Evolutionary conservation across 2,888 invertebrate species (phyloP).

Genomic region (Sesia apiformis): DNA sequence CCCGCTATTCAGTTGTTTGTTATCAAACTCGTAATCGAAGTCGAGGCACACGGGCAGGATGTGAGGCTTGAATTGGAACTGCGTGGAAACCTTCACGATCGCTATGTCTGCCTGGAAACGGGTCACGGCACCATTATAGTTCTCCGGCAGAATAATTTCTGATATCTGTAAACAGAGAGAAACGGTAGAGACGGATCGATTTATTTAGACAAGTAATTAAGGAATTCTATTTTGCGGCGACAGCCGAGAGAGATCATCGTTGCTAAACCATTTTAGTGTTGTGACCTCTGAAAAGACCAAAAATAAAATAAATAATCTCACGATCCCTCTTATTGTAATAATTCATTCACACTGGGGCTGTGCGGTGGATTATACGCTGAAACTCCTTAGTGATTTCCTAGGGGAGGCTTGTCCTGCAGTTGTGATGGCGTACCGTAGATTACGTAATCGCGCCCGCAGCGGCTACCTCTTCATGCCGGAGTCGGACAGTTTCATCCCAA

Average conservation of each 20-base stretch:
- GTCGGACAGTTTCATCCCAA: slow-evolving; percentile 93
- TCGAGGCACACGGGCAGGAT: background rate
- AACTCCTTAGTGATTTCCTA: no score
- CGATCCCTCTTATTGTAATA: no score
- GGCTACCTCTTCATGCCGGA: slow-evolving; percentile 94
- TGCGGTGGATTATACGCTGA: no score
- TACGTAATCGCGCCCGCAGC: slow-evolving; percentile 85
- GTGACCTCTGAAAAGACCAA: no score
- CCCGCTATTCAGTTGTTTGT: background rate
- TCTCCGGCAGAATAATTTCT: background rate
- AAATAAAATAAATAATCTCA: no score
- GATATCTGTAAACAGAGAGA: background rate
- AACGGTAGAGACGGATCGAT: no score
- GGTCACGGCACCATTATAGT: background rate
- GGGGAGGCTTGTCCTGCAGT: no score
- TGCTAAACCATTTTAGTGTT: no score
- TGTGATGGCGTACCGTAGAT: slow-evolving; percentile 94
- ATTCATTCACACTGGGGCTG: no score
- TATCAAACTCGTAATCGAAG: background rate
- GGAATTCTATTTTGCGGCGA: no score
- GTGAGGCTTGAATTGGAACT: background rate
- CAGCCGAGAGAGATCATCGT: no score
- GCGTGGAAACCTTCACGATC: background rate
- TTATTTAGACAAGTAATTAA: no score
- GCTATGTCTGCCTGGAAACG: background rate